Base-by-base conservation (phyloP, 2,113 vertebrate species). In the mouse (Mus musculus) region DNA sequence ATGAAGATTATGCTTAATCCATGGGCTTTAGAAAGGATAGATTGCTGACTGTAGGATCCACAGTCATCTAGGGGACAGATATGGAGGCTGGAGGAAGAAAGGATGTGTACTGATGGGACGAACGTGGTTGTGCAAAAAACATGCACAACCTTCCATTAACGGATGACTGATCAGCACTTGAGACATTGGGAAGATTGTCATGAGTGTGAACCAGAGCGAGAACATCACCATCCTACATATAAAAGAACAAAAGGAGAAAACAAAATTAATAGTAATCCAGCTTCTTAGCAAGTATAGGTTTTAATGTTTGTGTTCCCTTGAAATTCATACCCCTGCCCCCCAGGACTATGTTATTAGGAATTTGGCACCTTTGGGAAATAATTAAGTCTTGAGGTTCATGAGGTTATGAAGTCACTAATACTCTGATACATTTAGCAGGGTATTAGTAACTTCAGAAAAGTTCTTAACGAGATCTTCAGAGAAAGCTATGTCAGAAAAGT, bases 21-120 rank as follows among this genome's bases (percentile, higher is more conserved):
- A 92, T 75, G 94, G 46, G 14, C 8, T 93, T 89, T n/a, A 30
- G 69, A 89, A 97, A 92, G 26, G 71, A 77, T 52, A 88, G 69
- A 92, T 42, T 65, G 30, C 86, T 56, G 59, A 56, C 36, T 94
- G 14, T 49, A 49, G 5, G 17, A 80, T 82, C 56, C 17, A 71
- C 73, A 95, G 56, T 13, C 90, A 22, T 56, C 19, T 42, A 42
- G 12, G 28, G 24, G 19, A 49, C 61, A 93, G 36, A 73, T 80
- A 69, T 0, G 16, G 16, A 76, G 8, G 30, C 4, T n/a, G 39
- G 87, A 76, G 46, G 26, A 90, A 95, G 72, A 72, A 81, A 96
- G 92, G 71, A 91, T 76, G 19, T 33, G 90, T 54, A 19, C 13
- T 28, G 52, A 82, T 63, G n/a, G 85, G 90, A 65, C 4, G 36